phyloP scores from a whole-genome alignment of 2,113 vertebrate genomes.

The Caretta caretta region DNA sequence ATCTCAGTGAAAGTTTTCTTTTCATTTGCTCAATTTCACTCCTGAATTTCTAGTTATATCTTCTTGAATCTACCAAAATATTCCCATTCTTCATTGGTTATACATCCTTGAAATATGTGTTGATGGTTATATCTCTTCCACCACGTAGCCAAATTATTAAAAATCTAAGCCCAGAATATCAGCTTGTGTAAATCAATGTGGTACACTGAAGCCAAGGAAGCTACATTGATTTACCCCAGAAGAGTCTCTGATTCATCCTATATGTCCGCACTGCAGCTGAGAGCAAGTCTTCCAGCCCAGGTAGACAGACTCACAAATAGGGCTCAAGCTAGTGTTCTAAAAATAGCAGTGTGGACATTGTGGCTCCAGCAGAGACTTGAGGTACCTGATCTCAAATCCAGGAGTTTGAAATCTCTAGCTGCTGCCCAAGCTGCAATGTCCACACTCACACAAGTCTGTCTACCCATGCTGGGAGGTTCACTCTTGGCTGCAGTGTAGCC shows the following conservation, averaged over 20 bases:
- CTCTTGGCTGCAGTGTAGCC: background rate
- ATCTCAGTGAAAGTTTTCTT: constrained; percentile 27
- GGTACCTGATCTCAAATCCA: background rate
- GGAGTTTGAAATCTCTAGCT: background rate
- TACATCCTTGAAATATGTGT: background rate
- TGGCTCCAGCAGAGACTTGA: background rate
- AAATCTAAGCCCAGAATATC: background rate
- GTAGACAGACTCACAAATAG: background rate
- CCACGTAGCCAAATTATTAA: background rate
- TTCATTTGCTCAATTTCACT: constrained; percentile 62
- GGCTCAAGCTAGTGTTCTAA: background rate
- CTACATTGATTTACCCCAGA: background rate
- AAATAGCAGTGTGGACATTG: background rate
- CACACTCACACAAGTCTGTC: background rate
- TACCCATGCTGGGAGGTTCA: background rate
- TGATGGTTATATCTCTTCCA: background rate
- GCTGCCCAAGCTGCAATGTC: background rate
- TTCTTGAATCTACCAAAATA: constrained; percentile 50
- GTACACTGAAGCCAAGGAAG: background rate
- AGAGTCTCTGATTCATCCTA: background rate
- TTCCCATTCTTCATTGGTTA: background rate
- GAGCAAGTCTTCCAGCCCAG: background rate
- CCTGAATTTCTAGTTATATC: constrained; percentile 17
- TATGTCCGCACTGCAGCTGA: background rate
- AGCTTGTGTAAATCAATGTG: background rate